Evolutionary conservation across 1,140 invertebrate genomes (phyloP).

Genomic region (Drosophila bifasciata): DNA sequence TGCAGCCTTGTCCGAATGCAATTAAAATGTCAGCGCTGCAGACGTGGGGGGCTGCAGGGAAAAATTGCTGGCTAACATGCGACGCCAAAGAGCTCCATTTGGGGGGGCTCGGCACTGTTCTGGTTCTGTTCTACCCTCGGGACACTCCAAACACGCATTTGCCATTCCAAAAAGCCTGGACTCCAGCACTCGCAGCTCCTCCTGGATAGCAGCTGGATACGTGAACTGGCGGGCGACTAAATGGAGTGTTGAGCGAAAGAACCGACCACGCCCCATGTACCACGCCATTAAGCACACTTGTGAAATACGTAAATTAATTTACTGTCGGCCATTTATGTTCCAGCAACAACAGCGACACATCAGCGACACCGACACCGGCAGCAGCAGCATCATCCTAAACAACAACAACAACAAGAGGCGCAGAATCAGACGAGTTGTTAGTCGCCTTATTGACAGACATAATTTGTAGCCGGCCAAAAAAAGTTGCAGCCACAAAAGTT

Average conservation of each 20-base stretch:
- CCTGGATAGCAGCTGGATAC: constrained; percentile 42
- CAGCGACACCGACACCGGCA: constrained; percentile 2
- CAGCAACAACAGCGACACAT: constrained; percentile 13
- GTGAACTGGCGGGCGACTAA: constrained; percentile 13
- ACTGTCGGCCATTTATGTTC: constrained; percentile 71
- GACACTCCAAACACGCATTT: constrained; percentile 64
- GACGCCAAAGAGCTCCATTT: constrained; percentile 32
- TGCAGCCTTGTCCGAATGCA: constrained; percentile 64
- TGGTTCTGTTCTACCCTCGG: constrained; percentile 2
- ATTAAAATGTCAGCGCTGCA: constrained; percentile 72
- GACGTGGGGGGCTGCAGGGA: constrained; percentile 17
- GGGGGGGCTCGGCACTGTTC: constrained; percentile 8
- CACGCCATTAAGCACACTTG: constrained; percentile 73
- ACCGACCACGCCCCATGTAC: constrained; percentile 40
- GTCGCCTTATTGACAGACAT: constrained; percentile 65
- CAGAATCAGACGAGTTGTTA: constrained; percentile 49
- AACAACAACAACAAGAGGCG: constrained; percentile 16
- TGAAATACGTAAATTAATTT: constrained; percentile 80
- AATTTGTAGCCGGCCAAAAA: constrained; percentile 51
- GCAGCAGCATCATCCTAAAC: neutral
- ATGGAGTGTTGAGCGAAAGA: constrained; percentile 20
- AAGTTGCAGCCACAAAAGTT: constrained; percentile 73
- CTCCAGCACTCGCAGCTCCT: constrained; percentile 7
- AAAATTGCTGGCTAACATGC: constrained; percentile 55
- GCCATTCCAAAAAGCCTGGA: constrained; percentile 47